Base-by-base conservation (phyloP, 2,113 vertebrate genomes). In the Cryptomyrus ogoouensis region DNA sequence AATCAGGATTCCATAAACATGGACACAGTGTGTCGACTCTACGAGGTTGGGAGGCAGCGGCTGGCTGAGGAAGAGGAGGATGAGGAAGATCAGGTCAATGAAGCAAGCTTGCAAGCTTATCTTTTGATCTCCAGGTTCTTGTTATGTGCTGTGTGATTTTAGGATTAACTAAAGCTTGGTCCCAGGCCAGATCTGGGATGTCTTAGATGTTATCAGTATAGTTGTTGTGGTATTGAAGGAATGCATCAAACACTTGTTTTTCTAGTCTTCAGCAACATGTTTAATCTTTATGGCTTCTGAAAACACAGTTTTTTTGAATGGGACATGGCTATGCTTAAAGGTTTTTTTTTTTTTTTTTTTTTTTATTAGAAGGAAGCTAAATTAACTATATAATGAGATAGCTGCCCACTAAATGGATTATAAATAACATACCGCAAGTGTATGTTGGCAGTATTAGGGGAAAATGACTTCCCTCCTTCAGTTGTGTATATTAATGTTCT, bases 1-100 rank as follows among this genome's bases (percentile, higher is more conserved):
- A 99, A 99, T 91, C 98, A 99, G 95, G 98, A 99, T 94, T 96
- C 98, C 0, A 96, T 99, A 89, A 99, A 99, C 94, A 99, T 99
- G 92, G 98, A 99, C 94, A 99, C 98, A 0, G 98, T 99, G n/a
- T 99, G 98, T 93, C 95, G 98, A 58, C 96, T 99, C 0, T 99
- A 99, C 90, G 98, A 99, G 93, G 98, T 99, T 83, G 98, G 98
- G 35, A 95, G 98, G 58, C 98, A 99, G 93, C 97, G 98, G 44
- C 94, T 99, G 90, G 98, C 98, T 46, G 98, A 99, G 93, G 98
- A 99, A 91, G 98, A 99, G 89, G 98, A 99, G 90, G 98, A 99
- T 87, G 98, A 99, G 92, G 98, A 98, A 89, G 98, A 99, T 93
- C 98, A 99, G 98, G 98, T 98, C 89, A 96, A 94, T 95, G 77